Evolutionary conservation across 37 sponge, comb jelly and placozoan species (phyloP).

Genomic region (Petrosia ficiformis): DNA sequence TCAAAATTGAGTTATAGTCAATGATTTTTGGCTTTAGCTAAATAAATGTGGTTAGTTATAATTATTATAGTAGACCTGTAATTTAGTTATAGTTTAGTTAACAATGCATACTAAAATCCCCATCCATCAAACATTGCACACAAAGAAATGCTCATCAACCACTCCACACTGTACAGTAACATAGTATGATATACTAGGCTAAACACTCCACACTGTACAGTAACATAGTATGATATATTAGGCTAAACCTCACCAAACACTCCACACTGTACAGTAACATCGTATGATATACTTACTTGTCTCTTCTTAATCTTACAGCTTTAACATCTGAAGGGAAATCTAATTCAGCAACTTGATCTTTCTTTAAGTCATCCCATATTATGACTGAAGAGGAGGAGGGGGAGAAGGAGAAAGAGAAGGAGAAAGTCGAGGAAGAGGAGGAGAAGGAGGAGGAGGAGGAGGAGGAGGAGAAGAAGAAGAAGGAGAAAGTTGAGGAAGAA

Average conservation of each 20-base stretch:
- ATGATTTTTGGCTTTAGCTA: too few species aligned
- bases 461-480: background rate
- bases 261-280: background rate
- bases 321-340: constrained; percentile 79
- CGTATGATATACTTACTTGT: constrained; percentile 50
- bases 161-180: background rate
- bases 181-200: background rate
- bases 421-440: background rate
- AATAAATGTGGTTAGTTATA: too few species aligned
- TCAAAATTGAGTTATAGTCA: too few species aligned
- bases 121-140: too few species aligned
- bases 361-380: constrained; percentile 95
- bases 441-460: background rate
- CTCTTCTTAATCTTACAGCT: constrained; percentile 81
- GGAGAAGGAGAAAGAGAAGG: background rate
- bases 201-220: background rate
- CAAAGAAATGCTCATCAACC: too few species aligned
- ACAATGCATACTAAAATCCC: too few species aligned
- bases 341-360: constrained; percentile 76
- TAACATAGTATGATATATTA: background rate
- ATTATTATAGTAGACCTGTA: too few species aligned
- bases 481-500: too few species aligned
- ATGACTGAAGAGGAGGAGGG: constrained; percentile 49
- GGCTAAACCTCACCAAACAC: too few species aligned
- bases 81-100: too few species aligned